Evolutionary conservation across 2,888 invertebrate genomes (phyloP).

Genomic region (Nephrotoma appendiculata): DNA sequence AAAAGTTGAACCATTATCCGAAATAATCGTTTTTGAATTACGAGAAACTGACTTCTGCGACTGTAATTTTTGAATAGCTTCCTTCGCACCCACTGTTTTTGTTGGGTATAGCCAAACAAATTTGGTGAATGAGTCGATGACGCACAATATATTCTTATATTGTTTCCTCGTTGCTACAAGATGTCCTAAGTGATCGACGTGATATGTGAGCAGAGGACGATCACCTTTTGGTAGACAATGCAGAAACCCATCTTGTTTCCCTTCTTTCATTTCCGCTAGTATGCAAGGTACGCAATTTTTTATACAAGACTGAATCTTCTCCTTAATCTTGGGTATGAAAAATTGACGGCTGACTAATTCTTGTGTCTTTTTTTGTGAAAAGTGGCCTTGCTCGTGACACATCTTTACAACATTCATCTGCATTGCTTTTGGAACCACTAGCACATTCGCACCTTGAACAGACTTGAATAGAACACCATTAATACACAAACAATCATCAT

Average conservation of each 20-base stretch:
- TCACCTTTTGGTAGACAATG: constrained; percentile 19
- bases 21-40: constrained; percentile 20
- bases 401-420: constrained; percentile 19
- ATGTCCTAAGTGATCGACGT: constrained; percentile 19
- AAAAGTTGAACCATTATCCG: constrained; percentile 23
- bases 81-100: constrained; percentile 16
- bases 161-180: constrained; percentile 16
- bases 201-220: constrained; percentile 14
- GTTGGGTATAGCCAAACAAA: background rate
- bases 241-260: constrained; percentile 21
- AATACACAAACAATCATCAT: constrained; percentile 5
- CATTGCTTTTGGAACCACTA: constrained; percentile 21
- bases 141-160: constrained; percentile 14
- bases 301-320: background rate
- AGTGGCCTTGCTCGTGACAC: constrained; percentile 23
- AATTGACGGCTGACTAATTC: constrained; percentile 17
- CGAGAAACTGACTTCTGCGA: constrained; percentile 21
- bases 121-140: background rate
- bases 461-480: constrained; percentile 17
- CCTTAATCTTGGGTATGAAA: constrained; percentile 13
- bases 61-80: constrained; percentile 19
- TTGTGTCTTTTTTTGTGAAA: constrained; percentile 17
- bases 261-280: constrained; percentile 12
- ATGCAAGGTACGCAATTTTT: constrained; percentile 2
- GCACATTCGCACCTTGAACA: constrained; percentile 5